phyloP scores from a whole-genome alignment of 2,113 vertebrate genomes.

The Crotalus helleri region DNA sequence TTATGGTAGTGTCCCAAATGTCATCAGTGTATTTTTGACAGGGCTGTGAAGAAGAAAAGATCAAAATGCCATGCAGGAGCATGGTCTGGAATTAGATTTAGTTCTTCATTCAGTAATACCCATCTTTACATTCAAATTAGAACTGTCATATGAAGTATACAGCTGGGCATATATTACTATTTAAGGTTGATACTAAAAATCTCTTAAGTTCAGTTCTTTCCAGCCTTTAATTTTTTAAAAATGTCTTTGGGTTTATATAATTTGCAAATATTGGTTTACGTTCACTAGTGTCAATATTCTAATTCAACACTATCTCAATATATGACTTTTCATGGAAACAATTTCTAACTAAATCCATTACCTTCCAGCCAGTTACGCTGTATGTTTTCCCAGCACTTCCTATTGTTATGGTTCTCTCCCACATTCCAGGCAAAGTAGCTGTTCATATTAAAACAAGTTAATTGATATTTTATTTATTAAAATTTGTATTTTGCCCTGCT shows the following conservation, averaged over 20 bases:
- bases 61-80: not conserved
- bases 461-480: not conserved
- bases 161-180: not conserved
- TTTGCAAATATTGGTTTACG: conserved; percentile 20
- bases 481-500: not conserved
- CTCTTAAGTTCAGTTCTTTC: not conserved
- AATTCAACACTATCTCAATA: not conserved
- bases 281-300: not conserved
- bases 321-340: conserved; percentile 11
- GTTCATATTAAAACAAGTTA: conserved; percentile 26
- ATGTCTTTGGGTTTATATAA: not conserved
- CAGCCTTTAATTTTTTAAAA: not conserved
- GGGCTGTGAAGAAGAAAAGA: not conserved
- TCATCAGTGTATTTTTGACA: not conserved
- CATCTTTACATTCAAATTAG: not conserved
- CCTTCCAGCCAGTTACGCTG: conserved; percentile 97
- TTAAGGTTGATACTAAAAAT: not conserved
- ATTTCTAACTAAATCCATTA: conserved; percentile 54
- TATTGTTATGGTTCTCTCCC: conserved; percentile 92
- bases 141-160: not conserved
- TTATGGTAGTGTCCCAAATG: not conserved
- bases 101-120: not conserved
- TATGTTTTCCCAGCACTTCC: conserved; percentile 95
- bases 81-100: not conserved
- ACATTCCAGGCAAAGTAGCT: conserved; percentile 96